A percentile compares a stretch with the other conserved stretches of the same genome.
Evolutionary conservation across 1,140 invertebrate species (phyloP).

Genomic region (Heliconius eleuchia): DNA sequence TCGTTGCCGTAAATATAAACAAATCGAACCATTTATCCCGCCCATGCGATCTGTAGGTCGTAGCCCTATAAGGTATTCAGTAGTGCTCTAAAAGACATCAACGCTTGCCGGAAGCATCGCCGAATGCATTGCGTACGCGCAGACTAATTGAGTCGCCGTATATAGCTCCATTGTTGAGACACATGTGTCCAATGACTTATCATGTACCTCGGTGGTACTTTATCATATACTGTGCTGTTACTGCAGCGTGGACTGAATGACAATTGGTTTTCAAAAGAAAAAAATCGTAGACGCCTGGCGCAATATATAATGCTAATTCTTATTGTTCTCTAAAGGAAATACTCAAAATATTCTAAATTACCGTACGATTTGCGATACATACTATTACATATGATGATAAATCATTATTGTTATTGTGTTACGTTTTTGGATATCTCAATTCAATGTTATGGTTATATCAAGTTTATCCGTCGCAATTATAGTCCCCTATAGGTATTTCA

Average conservation of each 20-base stretch:
- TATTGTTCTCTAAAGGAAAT: background rate
- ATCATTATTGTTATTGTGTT: background rate
- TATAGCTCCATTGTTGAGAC: constrained; percentile 46
- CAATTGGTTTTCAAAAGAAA: background rate
- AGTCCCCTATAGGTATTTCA: constrained; percentile 25
- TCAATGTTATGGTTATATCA: background rate
- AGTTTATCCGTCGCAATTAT: constrained; percentile 9
- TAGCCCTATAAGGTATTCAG: constrained; percentile 36
- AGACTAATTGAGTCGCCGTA: constrained; percentile 45
- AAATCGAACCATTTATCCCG: constrained; percentile 25
- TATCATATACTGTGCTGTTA: constrained; percentile 25
- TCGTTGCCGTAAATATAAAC: constrained; percentile 25
- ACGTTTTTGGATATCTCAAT: too few relatives aligned
- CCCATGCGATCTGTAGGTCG: constrained; percentile 33
- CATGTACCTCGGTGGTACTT: constrained; percentile 23
- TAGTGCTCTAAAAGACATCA: constrained; percentile 60
- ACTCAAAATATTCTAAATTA: background rate
- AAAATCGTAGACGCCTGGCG: background rate
- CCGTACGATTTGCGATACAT: background rate
- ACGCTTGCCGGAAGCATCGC: constrained; percentile 50
- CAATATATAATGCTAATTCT: background rate
- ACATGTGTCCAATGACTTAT: constrained; percentile 49
- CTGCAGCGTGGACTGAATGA: constrained; percentile 13
- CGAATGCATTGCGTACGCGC: constrained; percentile 52
- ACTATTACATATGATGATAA: background rate